phyloP scores from a whole-genome alignment of 2,797 vertebrate genomes.

The Bucorvus abyssinicus region DNA sequence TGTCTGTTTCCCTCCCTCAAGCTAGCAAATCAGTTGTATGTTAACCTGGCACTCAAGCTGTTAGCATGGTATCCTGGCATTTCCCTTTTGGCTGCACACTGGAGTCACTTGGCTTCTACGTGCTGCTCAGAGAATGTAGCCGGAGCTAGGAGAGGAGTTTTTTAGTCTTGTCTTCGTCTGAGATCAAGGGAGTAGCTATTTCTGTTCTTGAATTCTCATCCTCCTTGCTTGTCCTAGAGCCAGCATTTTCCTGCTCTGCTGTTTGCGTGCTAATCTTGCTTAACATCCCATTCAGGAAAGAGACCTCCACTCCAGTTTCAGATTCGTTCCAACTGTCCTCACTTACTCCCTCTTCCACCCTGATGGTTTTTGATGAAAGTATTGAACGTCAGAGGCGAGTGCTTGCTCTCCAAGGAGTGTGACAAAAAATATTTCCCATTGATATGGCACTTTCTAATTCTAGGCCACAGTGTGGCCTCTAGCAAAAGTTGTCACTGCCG shows the following conservation, averaged over 20 bases:
- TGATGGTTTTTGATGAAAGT: neutral
- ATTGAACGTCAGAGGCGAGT: neutral
- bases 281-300: neutral
- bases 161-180: neutral
- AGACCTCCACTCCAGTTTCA: neutral
- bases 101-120: neutral
- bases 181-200: neutral
- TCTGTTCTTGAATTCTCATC: neutral
- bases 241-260: neutral
- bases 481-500: neutral
- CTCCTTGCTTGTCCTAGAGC: neutral
- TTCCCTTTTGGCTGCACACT: neutral
- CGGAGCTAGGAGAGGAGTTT: neutral
- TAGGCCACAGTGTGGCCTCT: neutral
- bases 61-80: neutral
- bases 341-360: neutral
- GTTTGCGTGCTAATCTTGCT: neutral
- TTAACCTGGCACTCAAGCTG: neutral
- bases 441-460: neutral
- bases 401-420: neutral
- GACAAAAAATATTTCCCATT: neutral
- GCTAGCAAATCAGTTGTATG: neutral
- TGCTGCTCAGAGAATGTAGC: neutral
- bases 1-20: neutral
- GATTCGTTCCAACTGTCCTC: neutral